A percentile compares a stretch with the other conserved stretches of the same genome.
These are phyloP conservation scores for Vesta saturnalis DNA, from an alignment of 2,888 invertebrate species.

Conservation along the genomic window DNA sequence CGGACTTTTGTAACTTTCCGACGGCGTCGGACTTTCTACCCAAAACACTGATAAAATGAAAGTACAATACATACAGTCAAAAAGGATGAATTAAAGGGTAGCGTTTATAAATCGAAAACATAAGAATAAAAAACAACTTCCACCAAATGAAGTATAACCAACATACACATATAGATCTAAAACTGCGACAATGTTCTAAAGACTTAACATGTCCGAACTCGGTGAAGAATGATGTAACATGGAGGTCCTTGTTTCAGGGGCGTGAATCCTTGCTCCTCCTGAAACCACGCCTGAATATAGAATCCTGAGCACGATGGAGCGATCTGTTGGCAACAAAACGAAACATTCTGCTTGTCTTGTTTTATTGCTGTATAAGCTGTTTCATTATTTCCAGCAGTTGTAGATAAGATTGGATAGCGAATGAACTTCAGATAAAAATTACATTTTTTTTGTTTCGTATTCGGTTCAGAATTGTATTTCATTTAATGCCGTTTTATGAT, in stretches of 20 bases:
- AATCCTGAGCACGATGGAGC: slow-evolving; percentile 52
- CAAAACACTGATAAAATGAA: neutral
- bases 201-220: slow-evolving; percentile 54
- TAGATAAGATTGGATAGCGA: slow-evolving; percentile 57
- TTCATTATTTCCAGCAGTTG: slow-evolving; percentile 57
- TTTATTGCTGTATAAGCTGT: slow-evolving; percentile 58
- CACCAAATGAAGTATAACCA: slow-evolving; percentile 50
- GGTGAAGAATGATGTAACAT: slow-evolving; percentile 59
- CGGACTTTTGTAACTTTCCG: too few relatives aligned
- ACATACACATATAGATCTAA: slow-evolving; percentile 49
- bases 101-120: neutral
- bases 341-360: slow-evolving; percentile 52
- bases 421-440: slow-evolving; percentile 50
- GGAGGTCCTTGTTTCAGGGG: slow-evolving; percentile 57
- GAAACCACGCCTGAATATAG: slow-evolving; percentile 51
- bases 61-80: slow-evolving; percentile 6
- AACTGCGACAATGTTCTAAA: slow-evolving; percentile 55
- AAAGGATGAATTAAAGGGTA: neutral
- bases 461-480: slow-evolving; percentile 2
- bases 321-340: slow-evolving; percentile 56
- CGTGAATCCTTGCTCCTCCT: slow-evolving; percentile 55
- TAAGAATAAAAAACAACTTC: slow-evolving; percentile 47
- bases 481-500: neutral
- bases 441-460: slow-evolving; percentile 26
- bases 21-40: neutral